Evolutionary conservation across 2,113 vertebrate genomes (phyloP).

Genomic region (Eulemur macaco): DNA sequence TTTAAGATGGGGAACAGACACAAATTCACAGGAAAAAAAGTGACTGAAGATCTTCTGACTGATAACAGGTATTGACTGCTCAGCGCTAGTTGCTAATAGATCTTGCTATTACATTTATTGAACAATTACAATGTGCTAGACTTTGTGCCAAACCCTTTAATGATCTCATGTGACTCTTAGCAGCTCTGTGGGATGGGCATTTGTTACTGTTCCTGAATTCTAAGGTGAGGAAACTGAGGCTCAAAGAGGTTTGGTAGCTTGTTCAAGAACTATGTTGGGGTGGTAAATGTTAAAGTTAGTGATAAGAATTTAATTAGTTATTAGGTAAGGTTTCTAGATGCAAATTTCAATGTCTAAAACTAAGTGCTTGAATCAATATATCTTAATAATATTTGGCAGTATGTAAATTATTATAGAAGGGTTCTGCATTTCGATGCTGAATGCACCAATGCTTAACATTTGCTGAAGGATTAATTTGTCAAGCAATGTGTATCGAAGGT

Average conservation of each 20-base stretch:
- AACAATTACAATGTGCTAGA: not conserved
- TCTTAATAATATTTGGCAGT: not conserved
- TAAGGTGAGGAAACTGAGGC: not conserved
- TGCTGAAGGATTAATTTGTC: not conserved
- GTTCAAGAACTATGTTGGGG: not conserved
- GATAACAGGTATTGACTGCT: conserved; percentile 90
- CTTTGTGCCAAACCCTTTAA: not conserved
- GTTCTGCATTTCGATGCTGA: not conserved
- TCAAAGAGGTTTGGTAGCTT: not conserved
- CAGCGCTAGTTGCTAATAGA: not conserved
- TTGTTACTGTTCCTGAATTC: not conserved
- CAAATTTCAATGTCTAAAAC: not conserved
- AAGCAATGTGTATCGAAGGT: not conserved
- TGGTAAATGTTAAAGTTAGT: not conserved
- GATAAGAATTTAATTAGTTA: not conserved
- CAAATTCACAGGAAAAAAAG: conserved; percentile 97
- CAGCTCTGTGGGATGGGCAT: not conserved
- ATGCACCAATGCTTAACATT: not conserved
- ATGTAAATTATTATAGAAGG: not conserved
- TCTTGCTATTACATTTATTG: not conserved
- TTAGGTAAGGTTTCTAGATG: not conserved
- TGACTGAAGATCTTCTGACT: conserved; percentile 94
- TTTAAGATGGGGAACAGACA: conserved; percentile 99
- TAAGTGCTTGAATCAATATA: not conserved
- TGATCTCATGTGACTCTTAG: not conserved